phyloP scores from a whole-genome alignment of 1,140 invertebrate species.

The Augochlora pura region DNA sequence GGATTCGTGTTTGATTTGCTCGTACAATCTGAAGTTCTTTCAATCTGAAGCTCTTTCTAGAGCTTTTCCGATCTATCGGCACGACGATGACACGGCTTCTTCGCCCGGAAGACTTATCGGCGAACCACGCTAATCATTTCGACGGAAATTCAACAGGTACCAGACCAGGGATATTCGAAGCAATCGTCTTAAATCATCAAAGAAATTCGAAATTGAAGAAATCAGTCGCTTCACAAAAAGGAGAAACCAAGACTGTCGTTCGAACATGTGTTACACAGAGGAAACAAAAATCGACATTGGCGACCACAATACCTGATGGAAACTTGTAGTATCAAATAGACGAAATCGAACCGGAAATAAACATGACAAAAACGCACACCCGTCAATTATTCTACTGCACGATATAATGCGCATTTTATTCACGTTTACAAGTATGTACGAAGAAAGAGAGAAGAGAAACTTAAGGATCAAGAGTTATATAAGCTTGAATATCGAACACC shows the following conservation, averaged over 20 bases:
- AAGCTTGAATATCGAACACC: slow-evolving; percentile 49
- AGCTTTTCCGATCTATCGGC: slow-evolving; percentile 29
- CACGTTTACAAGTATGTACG: slow-evolving; percentile 16
- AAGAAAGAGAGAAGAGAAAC: neutral
- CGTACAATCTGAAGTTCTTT: slow-evolving; percentile 48
- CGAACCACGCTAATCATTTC: slow-evolving; percentile 14
- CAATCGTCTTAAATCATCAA: neutral
- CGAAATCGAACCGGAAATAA: neutral
- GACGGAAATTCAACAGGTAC: slow-evolving; percentile 25
- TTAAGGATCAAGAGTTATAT: slow-evolving; percentile 8
- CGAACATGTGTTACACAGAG: neutral
- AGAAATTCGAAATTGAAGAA: neutral
- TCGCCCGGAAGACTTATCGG: slow-evolving; percentile 18
- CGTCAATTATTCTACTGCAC: slow-evolving; percentile 69
- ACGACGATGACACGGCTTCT: slow-evolving; percentile 31
- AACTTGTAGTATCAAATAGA: neutral
- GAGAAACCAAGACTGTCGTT: neutral
- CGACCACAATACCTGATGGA: slow-evolving; percentile 22
- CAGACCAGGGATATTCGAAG: slow-evolving; percentile 3
- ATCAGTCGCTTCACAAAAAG: no score
- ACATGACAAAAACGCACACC: slow-evolving; percentile 54
- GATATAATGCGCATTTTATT: slow-evolving; percentile 46
- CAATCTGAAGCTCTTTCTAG: slow-evolving; percentile 44
- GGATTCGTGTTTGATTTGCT: slow-evolving; percentile 47
- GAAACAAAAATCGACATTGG: slow-evolving; percentile 27